Conservation (phyloP, 2,797 vertebrate genomes). For the Phrynocephalus vlangalii region DNA sequence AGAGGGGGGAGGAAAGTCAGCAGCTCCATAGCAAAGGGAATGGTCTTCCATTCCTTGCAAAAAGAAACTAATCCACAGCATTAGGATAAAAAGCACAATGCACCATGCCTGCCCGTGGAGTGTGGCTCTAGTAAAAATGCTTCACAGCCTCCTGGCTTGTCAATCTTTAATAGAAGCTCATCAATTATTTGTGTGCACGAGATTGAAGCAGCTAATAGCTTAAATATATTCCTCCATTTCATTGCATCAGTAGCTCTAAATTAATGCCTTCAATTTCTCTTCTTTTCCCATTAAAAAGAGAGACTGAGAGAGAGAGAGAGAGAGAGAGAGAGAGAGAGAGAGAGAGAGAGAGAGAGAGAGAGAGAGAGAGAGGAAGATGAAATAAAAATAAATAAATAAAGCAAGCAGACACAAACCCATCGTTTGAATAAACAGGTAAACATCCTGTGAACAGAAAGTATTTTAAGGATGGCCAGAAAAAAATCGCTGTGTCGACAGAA, state of each 20-base stretch:
- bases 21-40: slow-evolving; percentile 68
- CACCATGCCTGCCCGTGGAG: slow-evolving; percentile 75
- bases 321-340: slow-evolving; percentile 60
- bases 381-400: slow-evolving; percentile 63
- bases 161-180: slow-evolving; percentile 89
- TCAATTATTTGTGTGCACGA: slow-evolving; percentile 88
- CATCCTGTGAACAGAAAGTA: slow-evolving; percentile 38
- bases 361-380: slow-evolving; percentile 47
- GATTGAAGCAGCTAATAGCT: slow-evolving; percentile 87
- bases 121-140: slow-evolving; percentile 82
- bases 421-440: slow-evolving; percentile 75
- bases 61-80: slow-evolving; percentile 71
- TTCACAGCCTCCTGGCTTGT: slow-evolving; percentile 81
- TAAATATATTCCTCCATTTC: slow-evolving; percentile 86
- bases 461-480: neutral
- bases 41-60: slow-evolving; percentile 55
- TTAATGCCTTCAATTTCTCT: slow-evolving; percentile 75
- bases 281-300: slow-evolving; percentile 75
- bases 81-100: slow-evolving; percentile 72
- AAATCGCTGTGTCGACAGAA: slow-evolving; percentile 27
- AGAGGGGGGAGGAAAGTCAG: slow-evolving; percentile 68
- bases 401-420: slow-evolving; percentile 67
- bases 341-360: slow-evolving; percentile 60
- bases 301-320: slow-evolving; percentile 54
- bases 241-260: slow-evolving; percentile 85